These are phyloP conservation scores for Semaprochilodus insignis DNA, from an alignment of 2,797 vertebrate species.

Conservation along the genomic window DNA sequence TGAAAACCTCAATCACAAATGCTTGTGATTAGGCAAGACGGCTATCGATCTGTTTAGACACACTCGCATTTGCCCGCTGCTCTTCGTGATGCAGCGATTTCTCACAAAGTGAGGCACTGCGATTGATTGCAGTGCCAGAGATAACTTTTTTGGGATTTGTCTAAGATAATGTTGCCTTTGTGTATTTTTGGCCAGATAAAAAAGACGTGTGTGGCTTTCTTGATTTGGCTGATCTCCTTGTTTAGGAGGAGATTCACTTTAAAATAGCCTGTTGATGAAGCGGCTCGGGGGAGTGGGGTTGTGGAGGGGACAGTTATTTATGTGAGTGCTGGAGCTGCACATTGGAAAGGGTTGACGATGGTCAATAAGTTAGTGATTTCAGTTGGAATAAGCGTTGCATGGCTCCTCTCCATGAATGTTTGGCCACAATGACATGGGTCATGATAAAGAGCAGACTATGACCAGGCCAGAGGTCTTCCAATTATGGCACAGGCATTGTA, in stretches of 20 bases:
- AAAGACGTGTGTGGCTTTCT: slow-evolving; percentile 29
- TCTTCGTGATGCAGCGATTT: slow-evolving; percentile 50
- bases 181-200: slow-evolving; percentile 30
- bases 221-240: slow-evolving; percentile 28
- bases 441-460: slow-evolving; percentile 29
- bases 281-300: not conserved
- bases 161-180: slow-evolving; percentile 38
- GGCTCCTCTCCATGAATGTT: slow-evolving; percentile 2
- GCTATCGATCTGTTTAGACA: slow-evolving; percentile 63
- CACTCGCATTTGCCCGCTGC: slow-evolving; percentile 38
- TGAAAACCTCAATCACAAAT: slow-evolving; percentile 55
- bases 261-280: slow-evolving; percentile 20
- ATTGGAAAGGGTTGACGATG: not conserved
- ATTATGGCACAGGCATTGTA: slow-evolving; percentile 41
- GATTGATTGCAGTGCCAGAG: slow-evolving; percentile 33
- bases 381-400: not conserved
- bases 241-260: slow-evolving; percentile 16
- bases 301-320: not conserved
- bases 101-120: slow-evolving; percentile 39
- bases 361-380: slow-evolving; percentile 5
- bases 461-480: slow-evolving; percentile 37
- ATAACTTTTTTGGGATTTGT: slow-evolving; percentile 30
- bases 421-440: slow-evolving; percentile 3
- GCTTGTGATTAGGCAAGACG: slow-evolving; percentile 57
- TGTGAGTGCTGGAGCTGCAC: not conserved